phyloP scores from a whole-genome alignment of 2,797 vertebrate genomes.

The Tragopan temminckii region DNA sequence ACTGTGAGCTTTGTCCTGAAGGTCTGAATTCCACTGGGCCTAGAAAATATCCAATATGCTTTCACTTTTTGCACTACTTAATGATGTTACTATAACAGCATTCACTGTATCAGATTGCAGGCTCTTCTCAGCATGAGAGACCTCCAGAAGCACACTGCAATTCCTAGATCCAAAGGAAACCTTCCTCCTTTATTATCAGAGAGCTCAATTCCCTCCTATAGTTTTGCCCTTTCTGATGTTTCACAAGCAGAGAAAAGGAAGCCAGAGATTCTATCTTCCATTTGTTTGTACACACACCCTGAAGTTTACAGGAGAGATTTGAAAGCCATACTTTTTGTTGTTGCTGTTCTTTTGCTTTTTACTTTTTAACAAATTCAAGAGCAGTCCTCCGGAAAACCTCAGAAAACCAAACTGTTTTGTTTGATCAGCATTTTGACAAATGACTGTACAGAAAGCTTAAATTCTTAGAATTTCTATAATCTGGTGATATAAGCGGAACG shows the following conservation, averaged over 20 bases:
- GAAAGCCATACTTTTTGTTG: not conserved
- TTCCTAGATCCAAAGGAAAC: not conserved
- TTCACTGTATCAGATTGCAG: not conserved
- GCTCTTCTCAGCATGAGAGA: not conserved
- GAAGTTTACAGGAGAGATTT: not conserved
- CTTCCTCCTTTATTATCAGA: not conserved
- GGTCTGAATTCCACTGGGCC: not conserved
- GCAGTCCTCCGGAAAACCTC: not conserved
- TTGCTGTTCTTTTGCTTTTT: not conserved
- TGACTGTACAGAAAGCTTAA: not conserved
- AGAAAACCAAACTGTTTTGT: not conserved
- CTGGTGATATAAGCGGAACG: not conserved
- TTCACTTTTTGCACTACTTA: not conserved
- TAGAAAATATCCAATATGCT: not conserved
- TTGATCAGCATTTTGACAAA: not conserved
- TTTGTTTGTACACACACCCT: not conserved
- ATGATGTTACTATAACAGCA: not conserved
- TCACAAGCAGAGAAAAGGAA: no score
- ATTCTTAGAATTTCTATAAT: not conserved
- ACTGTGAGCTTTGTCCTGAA: not conserved
- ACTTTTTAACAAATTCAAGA: not conserved
- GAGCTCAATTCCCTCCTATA: no score
- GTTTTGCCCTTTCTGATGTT: no score
- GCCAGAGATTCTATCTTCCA: not conserved
- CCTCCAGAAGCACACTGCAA: not conserved